Conservation (phyloP, 1,140 invertebrate genomes). For the Orius insidiosus region DNA sequence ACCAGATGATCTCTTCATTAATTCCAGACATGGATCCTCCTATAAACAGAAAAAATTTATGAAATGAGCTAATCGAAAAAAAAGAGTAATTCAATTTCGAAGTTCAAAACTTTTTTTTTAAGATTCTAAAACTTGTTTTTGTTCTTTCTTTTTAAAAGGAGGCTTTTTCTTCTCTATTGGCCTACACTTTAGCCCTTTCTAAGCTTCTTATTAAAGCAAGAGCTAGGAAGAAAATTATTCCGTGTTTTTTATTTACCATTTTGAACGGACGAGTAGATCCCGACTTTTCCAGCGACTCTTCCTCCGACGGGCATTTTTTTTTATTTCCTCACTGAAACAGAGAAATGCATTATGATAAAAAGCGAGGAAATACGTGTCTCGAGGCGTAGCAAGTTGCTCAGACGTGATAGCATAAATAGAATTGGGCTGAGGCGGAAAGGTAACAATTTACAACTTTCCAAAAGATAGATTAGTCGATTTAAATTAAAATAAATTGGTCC, state of each 20-base stretch:
- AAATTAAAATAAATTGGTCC: too few relatives aligned
- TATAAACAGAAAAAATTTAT: slow-evolving; percentile 12
- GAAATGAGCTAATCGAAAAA: not conserved
- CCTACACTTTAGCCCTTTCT: slow-evolving; percentile 4
- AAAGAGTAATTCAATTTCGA: too few relatives aligned
- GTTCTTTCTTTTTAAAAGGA: not conserved
- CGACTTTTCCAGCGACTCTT: slow-evolving; percentile 49
- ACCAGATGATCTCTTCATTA: slow-evolving; percentile 73
- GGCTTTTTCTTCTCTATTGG: slow-evolving; percentile 5
- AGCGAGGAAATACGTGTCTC: not conserved
- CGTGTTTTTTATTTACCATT: slow-evolving; percentile 31
- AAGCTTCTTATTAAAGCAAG: not conserved
- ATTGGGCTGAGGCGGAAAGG: too few relatives aligned
- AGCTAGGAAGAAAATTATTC: not conserved
- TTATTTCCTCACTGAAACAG: slow-evolving; percentile 6
- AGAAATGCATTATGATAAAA: not conserved
- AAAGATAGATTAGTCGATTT: too few relatives aligned
- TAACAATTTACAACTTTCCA: too few relatives aligned
- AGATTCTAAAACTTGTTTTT: slow-evolving; percentile 7
- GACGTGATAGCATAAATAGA: too few relatives aligned
- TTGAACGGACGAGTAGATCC: slow-evolving; percentile 46
- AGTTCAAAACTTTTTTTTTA: slow-evolving; percentile 3
- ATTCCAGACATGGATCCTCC: slow-evolving; percentile 50
- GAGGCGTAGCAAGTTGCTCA: too few relatives aligned
- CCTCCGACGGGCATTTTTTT: slow-evolving; percentile 33